These are phyloP conservation scores for Oplegnathus fasciatus DNA, from an alignment of 2,113 vertebrate species.

Conservation along the genomic window DNA sequence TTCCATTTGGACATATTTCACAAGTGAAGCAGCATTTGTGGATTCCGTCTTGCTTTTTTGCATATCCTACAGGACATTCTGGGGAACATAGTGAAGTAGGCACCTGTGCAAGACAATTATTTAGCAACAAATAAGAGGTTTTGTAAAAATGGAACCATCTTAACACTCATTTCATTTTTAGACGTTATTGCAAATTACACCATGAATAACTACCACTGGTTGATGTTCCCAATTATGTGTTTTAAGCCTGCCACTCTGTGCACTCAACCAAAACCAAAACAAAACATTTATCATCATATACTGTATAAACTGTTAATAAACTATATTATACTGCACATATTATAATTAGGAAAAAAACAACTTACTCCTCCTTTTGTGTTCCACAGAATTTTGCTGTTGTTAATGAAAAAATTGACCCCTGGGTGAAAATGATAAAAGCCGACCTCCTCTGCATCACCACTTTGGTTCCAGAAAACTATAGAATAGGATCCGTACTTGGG, in stretches of 20 bases:
- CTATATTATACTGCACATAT: too few relatives aligned
- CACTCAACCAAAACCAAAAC: too few relatives aligned
- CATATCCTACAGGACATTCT: conserved; percentile 55
- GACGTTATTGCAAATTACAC: background rate
- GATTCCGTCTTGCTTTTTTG: conserved; percentile 42
- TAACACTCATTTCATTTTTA: too few relatives aligned
- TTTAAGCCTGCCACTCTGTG: background rate
- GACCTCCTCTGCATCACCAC: conserved; percentile 67
- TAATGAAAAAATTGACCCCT: conserved; percentile 69
- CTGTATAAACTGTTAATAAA: background rate
- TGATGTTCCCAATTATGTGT: background rate
- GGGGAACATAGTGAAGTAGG: conserved; percentile 64
- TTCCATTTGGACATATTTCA: conserved; percentile 78
- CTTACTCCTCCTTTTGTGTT: conserved; percentile 66
- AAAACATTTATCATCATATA: too few relatives aligned
- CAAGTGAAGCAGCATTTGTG: conserved; percentile 88
- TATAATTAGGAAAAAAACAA: background rate
- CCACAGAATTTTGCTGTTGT: conserved; percentile 84
- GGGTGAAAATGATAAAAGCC: conserved; percentile 80
- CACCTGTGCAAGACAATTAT: conserved; percentile 50
- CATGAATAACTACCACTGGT: background rate
- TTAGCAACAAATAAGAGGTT: background rate
- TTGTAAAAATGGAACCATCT: background rate
- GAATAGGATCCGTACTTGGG: conserved; percentile 78
- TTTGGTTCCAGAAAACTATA: conserved; percentile 86